phyloP scores from a whole-genome alignment of 1,140 invertebrate genomes.

The Cardiocondyla obscurior region DNA sequence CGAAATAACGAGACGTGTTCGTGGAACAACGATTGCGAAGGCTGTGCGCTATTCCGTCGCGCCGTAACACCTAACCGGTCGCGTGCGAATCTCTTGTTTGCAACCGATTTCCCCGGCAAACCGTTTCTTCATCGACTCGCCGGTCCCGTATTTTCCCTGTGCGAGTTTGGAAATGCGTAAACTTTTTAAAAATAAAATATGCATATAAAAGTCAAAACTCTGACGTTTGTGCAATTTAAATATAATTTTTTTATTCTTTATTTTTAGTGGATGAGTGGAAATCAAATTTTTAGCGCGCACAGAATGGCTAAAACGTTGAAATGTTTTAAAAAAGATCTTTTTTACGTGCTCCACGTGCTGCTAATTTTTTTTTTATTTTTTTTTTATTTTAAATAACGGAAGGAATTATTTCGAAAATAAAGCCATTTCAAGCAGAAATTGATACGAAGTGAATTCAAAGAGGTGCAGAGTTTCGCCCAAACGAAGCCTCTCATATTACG shows the following conservation, averaged over 20 bases:
- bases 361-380: too few species aligned
- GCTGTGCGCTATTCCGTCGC: slow-evolving; percentile 33
- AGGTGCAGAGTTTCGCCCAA: background rate
- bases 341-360: background rate
- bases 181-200: background rate
- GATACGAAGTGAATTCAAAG: background rate
- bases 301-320: background rate
- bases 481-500: background rate
- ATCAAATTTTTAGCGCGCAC: background rate
- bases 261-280: background rate
- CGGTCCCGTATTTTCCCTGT: background rate
- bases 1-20: slow-evolving; percentile 67
- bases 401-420: background rate
- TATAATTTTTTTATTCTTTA: too few species aligned
- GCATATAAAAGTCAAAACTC: background rate
- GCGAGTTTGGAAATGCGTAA: background rate
- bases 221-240: background rate
- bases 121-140: slow-evolving; percentile 23
- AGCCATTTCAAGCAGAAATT: too few species aligned
- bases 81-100: slow-evolving; percentile 45
- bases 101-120: slow-evolving; percentile 46
- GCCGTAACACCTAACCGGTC: slow-evolving; percentile 33
- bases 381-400: background rate
- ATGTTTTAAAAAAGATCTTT: background rate
- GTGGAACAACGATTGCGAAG: slow-evolving; percentile 18